Evolutionary conservation across 2,888 invertebrate genomes (phyloP), one percentile per base, ranked within the genome.

Genomic region (Erpobdella octoculata): DNA sequence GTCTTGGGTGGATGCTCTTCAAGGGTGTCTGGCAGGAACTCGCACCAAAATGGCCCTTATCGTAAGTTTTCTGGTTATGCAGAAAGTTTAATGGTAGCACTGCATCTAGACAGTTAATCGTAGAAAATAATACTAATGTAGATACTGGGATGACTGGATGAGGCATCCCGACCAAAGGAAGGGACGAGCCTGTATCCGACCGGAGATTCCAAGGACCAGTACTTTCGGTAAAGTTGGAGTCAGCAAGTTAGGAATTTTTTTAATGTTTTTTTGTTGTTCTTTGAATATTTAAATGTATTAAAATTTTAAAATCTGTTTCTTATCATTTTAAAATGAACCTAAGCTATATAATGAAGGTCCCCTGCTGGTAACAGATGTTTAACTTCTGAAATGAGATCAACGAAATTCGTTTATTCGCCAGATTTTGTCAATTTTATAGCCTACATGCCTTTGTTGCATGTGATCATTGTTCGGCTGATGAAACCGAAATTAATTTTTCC

Each of bases 101-200:
- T n/a, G n/a, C 46, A 41, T 15, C 46, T n/a, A 48, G 25, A 48
- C 25, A 5, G 48, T 25, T 41, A 41, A 41, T 18, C 18, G 41
- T 18, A 12, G 18, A 41, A 12, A 41, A 41, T 12, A 41, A 41
- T 41, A 41, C 18, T 41, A 41, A 41, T 41, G 25, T 9, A 93
- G 93, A 58, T 96, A 94, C 85, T 99, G 98, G 91, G 98, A 99
- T 83, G 98, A 99, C 82, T 98, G 98, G 97, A 92, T 99, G 78
- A 86, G 98, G 21, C 89, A 93, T 79, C 95, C 95, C 0, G 88
- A 89, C 71, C 94, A 96, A 81, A 88, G 96, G 71, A 88, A 89
- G 78, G 89, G 90, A 73, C 87, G 93, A 74, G 89, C 92, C 6
- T 98, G 98, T 82, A 93, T 98, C 78, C 87, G 98, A 74, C 98